Evolutionary conservation across 2,888 invertebrate species (phyloP).

Genomic region (Antheraea assamensis): DNA sequence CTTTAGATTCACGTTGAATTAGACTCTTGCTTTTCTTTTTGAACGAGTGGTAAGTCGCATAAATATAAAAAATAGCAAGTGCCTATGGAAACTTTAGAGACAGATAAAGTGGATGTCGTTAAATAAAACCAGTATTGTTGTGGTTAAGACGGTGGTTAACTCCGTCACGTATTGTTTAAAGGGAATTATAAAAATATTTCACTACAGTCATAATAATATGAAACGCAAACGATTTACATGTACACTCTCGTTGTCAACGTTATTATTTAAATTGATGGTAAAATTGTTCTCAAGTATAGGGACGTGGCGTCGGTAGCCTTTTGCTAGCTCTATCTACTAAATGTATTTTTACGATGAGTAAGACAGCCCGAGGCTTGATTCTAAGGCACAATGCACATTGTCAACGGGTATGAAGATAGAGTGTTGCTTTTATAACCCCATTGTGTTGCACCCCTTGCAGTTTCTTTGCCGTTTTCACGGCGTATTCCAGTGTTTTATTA

Average conservation of each 20-base stretch:
- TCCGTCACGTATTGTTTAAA: background rate
- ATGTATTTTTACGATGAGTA: constrained; percentile 7
- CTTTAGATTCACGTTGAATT: background rate
- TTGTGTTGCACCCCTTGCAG: constrained; percentile 71
- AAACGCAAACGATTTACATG: background rate
- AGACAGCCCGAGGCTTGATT: constrained; percentile 36
- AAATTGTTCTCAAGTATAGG: constrained; percentile 10
- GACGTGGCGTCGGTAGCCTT: constrained; percentile 12
- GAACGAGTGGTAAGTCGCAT: background rate
- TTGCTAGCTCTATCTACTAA: constrained; percentile 8
- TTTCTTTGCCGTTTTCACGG: constrained; percentile 72
- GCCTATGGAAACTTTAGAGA: background rate
- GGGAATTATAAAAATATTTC: background rate
- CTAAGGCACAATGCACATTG: constrained; percentile 76
- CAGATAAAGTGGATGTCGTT: background rate
- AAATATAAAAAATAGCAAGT: background rate
- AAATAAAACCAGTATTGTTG: background rate
- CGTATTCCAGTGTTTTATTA: constrained; percentile 75
- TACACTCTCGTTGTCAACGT: background rate
- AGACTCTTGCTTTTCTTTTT: background rate
- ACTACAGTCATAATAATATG: background rate
- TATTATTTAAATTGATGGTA: constrained; percentile 13
- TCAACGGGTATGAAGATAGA: constrained; percentile 77
- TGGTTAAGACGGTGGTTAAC: background rate
- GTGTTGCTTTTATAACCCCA: constrained; percentile 75